Conservation (phyloP, 37 sponge, comb jelly and placozoan species). For the Oopsacas minuta region DNA sequence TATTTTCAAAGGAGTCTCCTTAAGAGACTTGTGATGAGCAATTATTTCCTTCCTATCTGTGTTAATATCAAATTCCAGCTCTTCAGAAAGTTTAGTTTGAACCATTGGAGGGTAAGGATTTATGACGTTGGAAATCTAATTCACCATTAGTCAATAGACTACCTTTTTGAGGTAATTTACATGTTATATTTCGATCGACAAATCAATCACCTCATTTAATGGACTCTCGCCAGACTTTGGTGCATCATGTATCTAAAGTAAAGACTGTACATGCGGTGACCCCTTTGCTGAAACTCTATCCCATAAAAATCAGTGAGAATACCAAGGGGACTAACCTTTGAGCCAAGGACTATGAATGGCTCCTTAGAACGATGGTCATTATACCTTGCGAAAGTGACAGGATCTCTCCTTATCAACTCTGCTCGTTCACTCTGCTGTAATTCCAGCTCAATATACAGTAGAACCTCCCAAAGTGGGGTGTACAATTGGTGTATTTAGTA, state of each 20-base stretch:
- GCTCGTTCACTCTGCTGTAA: too few species aligned
- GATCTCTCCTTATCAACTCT: background rate
- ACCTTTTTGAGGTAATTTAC: background rate
- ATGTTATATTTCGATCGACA: background rate
- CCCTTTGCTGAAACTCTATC: background rate
- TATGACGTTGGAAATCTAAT: background rate
- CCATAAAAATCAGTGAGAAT: background rate
- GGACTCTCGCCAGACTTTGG: background rate
- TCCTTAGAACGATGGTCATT: background rate
- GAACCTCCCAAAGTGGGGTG: too few species aligned
- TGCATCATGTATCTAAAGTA: background rate
- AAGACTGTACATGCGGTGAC: background rate
- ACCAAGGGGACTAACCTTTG: conserved; percentile 13
- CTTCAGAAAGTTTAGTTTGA: too few species aligned
- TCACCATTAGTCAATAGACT: background rate
- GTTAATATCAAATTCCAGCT: too few species aligned
- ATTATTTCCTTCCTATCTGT: too few species aligned
- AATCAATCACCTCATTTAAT: background rate
- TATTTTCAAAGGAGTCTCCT: too few species aligned
- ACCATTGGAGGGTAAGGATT: too few species aligned
- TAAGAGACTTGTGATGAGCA: too few species aligned
- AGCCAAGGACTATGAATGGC: background rate
- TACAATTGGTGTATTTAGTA: too few species aligned
- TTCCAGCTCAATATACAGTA: too few species aligned
- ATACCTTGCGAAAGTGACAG: background rate